These are phyloP conservation scores for Larimichthys polyactis DNA, from an alignment of 2,113 vertebrate genomes.

Conservation along the genomic window DNA sequence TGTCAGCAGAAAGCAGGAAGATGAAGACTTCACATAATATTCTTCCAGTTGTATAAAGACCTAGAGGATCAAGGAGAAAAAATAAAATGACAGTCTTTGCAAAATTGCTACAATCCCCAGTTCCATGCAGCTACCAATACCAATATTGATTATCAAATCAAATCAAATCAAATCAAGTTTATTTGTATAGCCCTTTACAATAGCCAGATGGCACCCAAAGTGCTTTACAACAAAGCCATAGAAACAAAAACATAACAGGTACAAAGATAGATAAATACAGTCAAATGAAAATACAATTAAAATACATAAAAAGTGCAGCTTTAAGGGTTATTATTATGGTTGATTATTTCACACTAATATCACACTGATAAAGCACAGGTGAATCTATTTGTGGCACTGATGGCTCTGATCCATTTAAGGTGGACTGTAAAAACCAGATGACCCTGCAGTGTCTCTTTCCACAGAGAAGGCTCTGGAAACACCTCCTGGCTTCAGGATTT, in stretches of 20 bases:
- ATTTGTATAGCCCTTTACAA: too few relatives aligned
- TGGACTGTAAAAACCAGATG: not conserved
- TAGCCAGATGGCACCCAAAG: too few relatives aligned
- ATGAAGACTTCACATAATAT: not conserved
- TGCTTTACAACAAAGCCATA: too few relatives aligned
- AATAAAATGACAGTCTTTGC: not conserved
- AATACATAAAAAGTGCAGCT: too few relatives aligned
- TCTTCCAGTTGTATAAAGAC: not conserved
- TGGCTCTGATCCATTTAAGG: not conserved
- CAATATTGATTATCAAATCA: not conserved
- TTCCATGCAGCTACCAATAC: not conserved
- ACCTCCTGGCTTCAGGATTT: not conserved
- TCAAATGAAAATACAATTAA: too few relatives aligned
- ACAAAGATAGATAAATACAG: too few relatives aligned
- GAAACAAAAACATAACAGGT: too few relatives aligned
- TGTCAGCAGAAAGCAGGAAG: constrained; percentile 7
- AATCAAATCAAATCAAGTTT: too few relatives aligned
- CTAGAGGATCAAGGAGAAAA: not conserved
- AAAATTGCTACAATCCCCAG: not conserved
- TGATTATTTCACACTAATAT: too few relatives aligned
- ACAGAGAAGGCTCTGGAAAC: constrained; percentile 34
- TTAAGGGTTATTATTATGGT: too few relatives aligned
- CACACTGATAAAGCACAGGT: not conserved
- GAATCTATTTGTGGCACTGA: not conserved
- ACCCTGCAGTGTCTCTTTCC: not conserved